Evolutionary conservation across 2,113 vertebrate species (phyloP), one percentile per base, ranked within the genome.

Genomic region (Panurus biarmicus): DNA sequence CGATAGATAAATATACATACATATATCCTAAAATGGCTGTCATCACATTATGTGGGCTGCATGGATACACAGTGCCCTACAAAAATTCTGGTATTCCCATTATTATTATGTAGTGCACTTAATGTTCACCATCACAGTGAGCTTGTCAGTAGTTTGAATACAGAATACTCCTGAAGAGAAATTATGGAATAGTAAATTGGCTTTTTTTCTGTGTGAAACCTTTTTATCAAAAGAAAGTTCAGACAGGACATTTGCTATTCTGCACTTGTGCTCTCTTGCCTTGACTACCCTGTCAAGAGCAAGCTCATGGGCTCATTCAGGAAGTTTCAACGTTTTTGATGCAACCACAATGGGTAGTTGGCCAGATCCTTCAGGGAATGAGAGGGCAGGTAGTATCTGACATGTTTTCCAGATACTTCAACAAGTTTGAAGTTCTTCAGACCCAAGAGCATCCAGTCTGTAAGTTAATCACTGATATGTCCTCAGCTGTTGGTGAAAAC

Each of bases 401-500:
- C 56, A 71, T 36, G n/a, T 90, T 86, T 90, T 77, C 25, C 75
- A 89, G 75, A 90, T 84, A 73, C 35, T 80, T 93, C 73, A 90
- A 71, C 42, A 88, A 86, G 69, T 85, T 56, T 88, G 42, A 86
- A 76, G 78, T 66, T 90, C 47, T 80, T 91, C 60, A 93, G 75
- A 89, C 65, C 36, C 51, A 80, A 77, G 60, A 94, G 79, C 67
- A 90, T 64, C 69, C 67, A 82, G n/a, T 36, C 47, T 76, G 36
- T 47, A 90, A 92, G 69, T 86, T 93, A 90, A 84, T 74, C 94
- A 90, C 75, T 54, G 38, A 73, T 94, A 77, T 84, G 78, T 88
- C 88, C 44, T 93, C 73, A 86, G 83, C 79, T 90, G 92, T 48
- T 90, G 48, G 60, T 90, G 64, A 94, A 95, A 90, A 93, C 64